phyloP scores from a whole-genome alignment of 2,113 vertebrate genomes.

The Sceloporus undulatus region DNA sequence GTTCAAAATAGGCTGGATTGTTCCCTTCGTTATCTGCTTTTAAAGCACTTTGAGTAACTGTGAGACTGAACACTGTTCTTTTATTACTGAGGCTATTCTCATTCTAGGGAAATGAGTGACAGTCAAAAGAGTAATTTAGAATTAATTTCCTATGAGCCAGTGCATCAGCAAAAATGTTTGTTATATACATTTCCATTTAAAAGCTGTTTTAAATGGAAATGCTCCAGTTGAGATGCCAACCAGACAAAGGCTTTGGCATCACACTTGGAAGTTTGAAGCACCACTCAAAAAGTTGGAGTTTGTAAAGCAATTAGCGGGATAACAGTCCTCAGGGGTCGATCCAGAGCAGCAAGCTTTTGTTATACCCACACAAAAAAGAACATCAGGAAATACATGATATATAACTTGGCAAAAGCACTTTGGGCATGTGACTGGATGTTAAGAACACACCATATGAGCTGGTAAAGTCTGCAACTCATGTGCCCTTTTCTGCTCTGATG shows the following conservation, averaged over 20 bases:
- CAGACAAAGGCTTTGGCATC: slow-evolving; percentile 17
- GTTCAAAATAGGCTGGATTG: neutral
- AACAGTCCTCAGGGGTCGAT: slow-evolving; percentile 4
- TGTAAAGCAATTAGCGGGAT: slow-evolving; percentile 14
- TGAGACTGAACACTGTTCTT: neutral
- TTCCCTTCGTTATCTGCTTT: neutral
- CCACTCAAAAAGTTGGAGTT: slow-evolving; percentile 10
- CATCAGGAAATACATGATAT: neutral
- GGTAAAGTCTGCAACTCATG: neutral
- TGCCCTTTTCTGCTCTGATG: neutral
- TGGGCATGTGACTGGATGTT: neutral
- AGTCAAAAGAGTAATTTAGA: slow-evolving; percentile 14
- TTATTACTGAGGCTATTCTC: neutral
- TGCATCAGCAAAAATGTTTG: slow-evolving; percentile 6
- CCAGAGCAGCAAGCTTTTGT: neutral
- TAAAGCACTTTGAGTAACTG: neutral
- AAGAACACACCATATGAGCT: neutral
- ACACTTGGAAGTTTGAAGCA: neutral
- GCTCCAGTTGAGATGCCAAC: slow-evolving; percentile 1
- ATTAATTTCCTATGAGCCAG: neutral
- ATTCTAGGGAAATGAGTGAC: slow-evolving; percentile 15
- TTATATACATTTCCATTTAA: slow-evolving; percentile 18
- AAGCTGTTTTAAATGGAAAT: slow-evolving; percentile 14
- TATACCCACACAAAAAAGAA: neutral
- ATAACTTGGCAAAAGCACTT: neutral